Conservation (phyloP, 1,140 invertebrate species). For the Anadara kagoshimensis region DNA sequence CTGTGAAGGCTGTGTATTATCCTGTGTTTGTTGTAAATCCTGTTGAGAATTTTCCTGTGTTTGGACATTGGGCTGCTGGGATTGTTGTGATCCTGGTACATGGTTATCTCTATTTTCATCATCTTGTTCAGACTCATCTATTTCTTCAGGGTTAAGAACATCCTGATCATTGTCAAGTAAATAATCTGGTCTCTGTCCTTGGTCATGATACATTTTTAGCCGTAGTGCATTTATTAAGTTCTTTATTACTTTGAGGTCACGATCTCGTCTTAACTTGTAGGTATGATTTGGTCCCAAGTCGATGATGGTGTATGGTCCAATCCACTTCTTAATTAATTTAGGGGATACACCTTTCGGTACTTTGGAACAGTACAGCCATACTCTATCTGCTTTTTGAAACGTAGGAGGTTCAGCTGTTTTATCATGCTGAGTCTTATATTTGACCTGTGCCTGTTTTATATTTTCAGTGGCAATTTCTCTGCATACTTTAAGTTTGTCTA, state of each 20-base stretch:
- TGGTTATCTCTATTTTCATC: neutral
- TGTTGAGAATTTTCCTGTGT: too few relatives aligned
- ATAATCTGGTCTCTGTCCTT: too few relatives aligned
- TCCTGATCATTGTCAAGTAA: neutral
- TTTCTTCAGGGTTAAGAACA: constrained; percentile 1
- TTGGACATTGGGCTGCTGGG: too few relatives aligned
- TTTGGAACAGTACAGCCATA: constrained; percentile 2
- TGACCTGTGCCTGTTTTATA: neutral
- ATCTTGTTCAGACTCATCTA: neutral
- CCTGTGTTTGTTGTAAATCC: too few relatives aligned
- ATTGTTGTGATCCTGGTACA: neutral
- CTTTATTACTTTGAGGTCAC: too few relatives aligned
- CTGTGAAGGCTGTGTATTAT: too few relatives aligned
- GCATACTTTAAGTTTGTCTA: neutral
- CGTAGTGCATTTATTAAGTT: too few relatives aligned
- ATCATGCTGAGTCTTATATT: constrained; percentile 11
- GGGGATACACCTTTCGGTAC: constrained; percentile 13
- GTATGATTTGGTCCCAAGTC: constrained; percentile 23
- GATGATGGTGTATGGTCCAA: constrained; percentile 20
- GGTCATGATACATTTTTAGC: too few relatives aligned
- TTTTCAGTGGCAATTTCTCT: constrained; percentile 32
- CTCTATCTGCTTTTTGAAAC: neutral
- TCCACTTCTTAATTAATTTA: constrained; percentile 27
- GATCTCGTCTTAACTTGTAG: constrained; percentile 2
- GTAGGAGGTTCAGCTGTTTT: neutral